A percentile compares a stretch with the other conserved stretches of the same genome.
Conservation (phyloP, 2,113 vertebrate species). For the Phyllostomus discolor region DNA sequence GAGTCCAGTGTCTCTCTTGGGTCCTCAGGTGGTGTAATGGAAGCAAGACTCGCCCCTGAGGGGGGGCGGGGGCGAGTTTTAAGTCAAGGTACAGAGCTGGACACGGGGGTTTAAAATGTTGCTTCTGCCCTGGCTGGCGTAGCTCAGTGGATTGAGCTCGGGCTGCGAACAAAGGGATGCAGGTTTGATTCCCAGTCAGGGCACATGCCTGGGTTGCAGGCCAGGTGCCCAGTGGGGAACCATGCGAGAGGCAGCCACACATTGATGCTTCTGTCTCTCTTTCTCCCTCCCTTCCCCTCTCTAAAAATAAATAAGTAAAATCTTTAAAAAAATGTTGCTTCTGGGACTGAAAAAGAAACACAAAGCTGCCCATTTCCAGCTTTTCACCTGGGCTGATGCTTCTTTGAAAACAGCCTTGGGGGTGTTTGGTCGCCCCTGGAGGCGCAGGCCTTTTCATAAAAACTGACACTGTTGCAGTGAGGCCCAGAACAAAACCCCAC, state of each 20-base stretch:
- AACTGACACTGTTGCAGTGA: too few species aligned
- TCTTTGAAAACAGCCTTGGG: background rate
- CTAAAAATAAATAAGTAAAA: too few species aligned
- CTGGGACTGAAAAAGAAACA: background rate
- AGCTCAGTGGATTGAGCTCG: too few species aligned
- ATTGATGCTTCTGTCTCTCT: too few species aligned
- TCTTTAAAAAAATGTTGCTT: background rate
- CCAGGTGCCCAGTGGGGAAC: too few species aligned
- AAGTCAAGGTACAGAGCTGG: background rate
- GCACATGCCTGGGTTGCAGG: too few species aligned
- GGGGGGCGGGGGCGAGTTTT: background rate
- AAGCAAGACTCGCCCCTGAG: background rate
- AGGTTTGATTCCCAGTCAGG: too few species aligned
- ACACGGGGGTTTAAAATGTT: background rate
- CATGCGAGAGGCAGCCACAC: too few species aligned
- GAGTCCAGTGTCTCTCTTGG: constrained; percentile 37
- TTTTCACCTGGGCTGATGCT: background rate
- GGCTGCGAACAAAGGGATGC: too few species aligned
- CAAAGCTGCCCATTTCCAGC: background rate
- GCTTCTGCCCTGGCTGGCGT: background rate
- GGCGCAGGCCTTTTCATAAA: background rate
- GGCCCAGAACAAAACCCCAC: background rate
- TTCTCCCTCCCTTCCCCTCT: too few species aligned
- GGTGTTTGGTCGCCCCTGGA: background rate
- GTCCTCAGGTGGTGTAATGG: background rate